Base-by-base conservation (phyloP, 2,113 vertebrate species). In the Turdus rufiventris region DNA sequence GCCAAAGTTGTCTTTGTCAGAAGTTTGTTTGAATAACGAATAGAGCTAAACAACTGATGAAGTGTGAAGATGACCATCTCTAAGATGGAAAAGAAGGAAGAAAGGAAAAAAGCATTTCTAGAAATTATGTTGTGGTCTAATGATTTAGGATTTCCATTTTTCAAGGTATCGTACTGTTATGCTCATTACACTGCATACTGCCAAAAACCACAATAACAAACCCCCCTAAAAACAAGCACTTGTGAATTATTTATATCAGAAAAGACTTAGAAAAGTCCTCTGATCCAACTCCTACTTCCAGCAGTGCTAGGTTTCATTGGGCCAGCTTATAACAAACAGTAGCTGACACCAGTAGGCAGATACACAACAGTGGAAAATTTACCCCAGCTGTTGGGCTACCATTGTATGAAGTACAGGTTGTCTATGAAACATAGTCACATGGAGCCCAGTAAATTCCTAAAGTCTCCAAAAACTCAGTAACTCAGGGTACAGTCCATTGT, bases 101-200 rank as follows among this genome's bases (percentile, higher is more conserved):
- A 12, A 91, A 42, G 60, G 21, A 57, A 77, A 45, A 77, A 65
- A 14, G 8, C 0, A 12, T 16, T 60, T 89, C 76, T 61, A 65
- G 38, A 93, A 83, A 92, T 67, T 84, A 60, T 77, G 70, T 76
- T 78, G 18, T 43, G 56, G 62, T 70, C 28, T 84, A 48, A 91
- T 87, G 94, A 81, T 88, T 91, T 94, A 57, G 86, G 78, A 93
- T 93, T 91, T 93, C 88, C 84, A 67, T 57, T 94, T 97, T 94
- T 94, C 77, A 91, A 58, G 65, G 36, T 79, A 87, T 91, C 43
- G 28, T 84, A 95, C 66, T 85, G 50, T 85, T 91, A 73, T 76
- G 54, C 61, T 71, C 83, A 70, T 90, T 96, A 94, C 63, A 87
- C 53, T 76, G 31, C 25, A 70, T 38, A 47, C 42, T 40, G 15